Conservation (phyloP, 2,888 invertebrate genomes). For the Drosophila lutescens region DNA sequence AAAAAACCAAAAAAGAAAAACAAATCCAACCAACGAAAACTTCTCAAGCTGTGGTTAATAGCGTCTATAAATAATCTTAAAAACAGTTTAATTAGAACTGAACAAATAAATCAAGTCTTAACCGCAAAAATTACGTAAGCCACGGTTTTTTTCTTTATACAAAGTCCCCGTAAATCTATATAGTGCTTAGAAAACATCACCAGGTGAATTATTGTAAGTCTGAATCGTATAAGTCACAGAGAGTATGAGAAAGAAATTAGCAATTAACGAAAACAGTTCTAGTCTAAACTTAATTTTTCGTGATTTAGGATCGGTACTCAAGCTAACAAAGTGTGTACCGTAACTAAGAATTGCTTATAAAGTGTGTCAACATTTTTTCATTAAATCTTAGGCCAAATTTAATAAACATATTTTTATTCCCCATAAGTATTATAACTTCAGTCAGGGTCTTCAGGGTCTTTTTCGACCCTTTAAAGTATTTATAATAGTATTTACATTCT, state of each 20-base stretch:
- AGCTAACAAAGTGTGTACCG: no score
- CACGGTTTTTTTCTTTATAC: neutral
- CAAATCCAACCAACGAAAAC: neutral
- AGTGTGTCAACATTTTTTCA: no score
- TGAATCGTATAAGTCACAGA: no score
- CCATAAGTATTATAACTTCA: no score
- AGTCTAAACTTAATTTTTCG: neutral
- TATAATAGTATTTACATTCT: no score
- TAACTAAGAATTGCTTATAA: no score
- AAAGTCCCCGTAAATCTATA: slow-evolving; percentile 1
- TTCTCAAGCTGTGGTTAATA: neutral
- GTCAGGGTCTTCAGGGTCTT: no score
- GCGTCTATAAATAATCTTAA: slow-evolving; percentile 3
- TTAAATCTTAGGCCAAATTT: no score
- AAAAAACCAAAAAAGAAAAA: neutral
- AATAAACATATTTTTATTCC: no score
- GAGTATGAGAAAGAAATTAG: neutral
- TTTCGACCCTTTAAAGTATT: no score
- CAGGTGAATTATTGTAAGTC: neutral
- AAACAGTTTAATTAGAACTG: slow-evolving; percentile 18
- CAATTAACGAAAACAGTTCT: neutral
- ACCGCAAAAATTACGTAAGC: slow-evolving; percentile 8
- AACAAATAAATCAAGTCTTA: slow-evolving; percentile 1
- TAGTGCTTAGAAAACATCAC: neutral
- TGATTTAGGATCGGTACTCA: neutral